A percentile compares a stretch with the other conserved stretches of the same genome.
These are phyloP conservation scores for Saccostrea cuccullata DNA, from an alignment of 1,140 invertebrate species.

Conservation along the genomic window DNA sequence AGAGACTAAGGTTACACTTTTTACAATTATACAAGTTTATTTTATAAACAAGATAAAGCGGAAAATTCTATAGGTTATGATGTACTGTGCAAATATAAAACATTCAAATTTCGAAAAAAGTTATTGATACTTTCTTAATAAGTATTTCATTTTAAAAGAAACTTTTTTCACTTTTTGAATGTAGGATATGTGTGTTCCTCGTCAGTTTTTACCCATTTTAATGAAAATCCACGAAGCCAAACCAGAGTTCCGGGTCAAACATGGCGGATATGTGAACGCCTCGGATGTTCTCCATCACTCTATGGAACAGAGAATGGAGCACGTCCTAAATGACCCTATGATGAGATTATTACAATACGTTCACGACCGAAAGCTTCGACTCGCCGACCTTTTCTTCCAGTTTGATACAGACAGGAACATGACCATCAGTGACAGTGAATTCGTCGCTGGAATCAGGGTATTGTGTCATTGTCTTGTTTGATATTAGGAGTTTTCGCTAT, in stretches of 20 bases:
- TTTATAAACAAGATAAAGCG: background rate
- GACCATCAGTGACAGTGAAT: constrained; percentile 51
- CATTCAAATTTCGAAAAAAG: background rate
- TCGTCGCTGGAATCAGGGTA: constrained; percentile 48
- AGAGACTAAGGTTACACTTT: background rate
- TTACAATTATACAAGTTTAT: background rate
- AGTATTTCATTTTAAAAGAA: background rate
- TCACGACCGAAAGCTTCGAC: constrained; percentile 49
- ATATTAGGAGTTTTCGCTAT: background rate
- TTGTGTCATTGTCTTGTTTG: background rate
- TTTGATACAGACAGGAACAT: constrained; percentile 55
- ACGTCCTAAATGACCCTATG: constrained; percentile 54
- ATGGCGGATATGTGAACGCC: constrained; percentile 54
- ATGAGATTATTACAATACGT: constrained; percentile 53
- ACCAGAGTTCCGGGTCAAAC: constrained; percentile 49
- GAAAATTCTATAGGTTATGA: background rate
- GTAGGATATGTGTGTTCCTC: constrained; percentile 51
- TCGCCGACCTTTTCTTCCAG: constrained; percentile 49
- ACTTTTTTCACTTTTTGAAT: background rate
- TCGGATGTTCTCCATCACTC: constrained; percentile 48
- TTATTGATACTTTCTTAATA: background rate
- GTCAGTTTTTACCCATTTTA: constrained; percentile 40
- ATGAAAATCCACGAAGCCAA: constrained; percentile 44
- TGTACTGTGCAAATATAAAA: background rate
- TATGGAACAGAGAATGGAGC: constrained; percentile 50